Evolutionary conservation across 2,888 invertebrate species (phyloP).

Genomic region (Ctenicera cuprea): DNA sequence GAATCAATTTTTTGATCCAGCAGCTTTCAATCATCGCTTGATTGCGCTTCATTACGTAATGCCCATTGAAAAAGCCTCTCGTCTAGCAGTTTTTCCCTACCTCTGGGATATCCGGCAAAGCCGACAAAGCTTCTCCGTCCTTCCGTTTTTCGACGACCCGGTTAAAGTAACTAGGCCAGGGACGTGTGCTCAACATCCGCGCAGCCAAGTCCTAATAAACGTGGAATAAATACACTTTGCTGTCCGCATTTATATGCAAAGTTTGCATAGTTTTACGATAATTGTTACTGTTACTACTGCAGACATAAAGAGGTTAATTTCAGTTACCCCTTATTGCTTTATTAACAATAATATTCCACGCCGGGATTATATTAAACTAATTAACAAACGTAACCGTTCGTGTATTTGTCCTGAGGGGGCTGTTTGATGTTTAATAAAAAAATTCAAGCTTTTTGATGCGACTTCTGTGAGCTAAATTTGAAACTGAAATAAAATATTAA

Average conservation of each 20-base stretch:
- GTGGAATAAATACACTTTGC: slow-evolving; percentile 27
- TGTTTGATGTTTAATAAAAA: not conserved
- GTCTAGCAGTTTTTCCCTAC: slow-evolving; percentile 40
- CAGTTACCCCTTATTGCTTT: slow-evolving; percentile 21
- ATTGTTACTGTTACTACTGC: slow-evolving; percentile 12
- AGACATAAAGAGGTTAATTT: slow-evolving; percentile 12
- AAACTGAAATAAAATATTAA: not conserved
- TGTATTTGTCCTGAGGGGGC: not conserved
- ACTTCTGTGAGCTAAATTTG: no score
- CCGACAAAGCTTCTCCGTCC: slow-evolving; percentile 36
- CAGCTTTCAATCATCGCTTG: slow-evolving; percentile 34
- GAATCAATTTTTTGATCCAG: slow-evolving; percentile 11
- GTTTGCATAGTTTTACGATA: slow-evolving; percentile 28
- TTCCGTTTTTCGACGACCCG: slow-evolving; percentile 36
- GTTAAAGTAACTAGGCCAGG: slow-evolving; percentile 36
- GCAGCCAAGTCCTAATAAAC: slow-evolving; percentile 22
- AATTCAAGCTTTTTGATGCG: no score
- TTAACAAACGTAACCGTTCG: not conserved
- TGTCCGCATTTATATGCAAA: slow-evolving; percentile 28
- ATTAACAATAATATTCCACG: slow-evolving; percentile 22
- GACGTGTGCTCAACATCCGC: slow-evolving; percentile 9
- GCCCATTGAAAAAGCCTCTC: slow-evolving; percentile 31
- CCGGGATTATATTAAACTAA: slow-evolving; percentile 2
- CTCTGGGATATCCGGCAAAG: slow-evolving; percentile 40
- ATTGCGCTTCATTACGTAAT: slow-evolving; percentile 43